Conservation (phyloP, 2,797 vertebrate species). For the Mus minutoides region DNA sequence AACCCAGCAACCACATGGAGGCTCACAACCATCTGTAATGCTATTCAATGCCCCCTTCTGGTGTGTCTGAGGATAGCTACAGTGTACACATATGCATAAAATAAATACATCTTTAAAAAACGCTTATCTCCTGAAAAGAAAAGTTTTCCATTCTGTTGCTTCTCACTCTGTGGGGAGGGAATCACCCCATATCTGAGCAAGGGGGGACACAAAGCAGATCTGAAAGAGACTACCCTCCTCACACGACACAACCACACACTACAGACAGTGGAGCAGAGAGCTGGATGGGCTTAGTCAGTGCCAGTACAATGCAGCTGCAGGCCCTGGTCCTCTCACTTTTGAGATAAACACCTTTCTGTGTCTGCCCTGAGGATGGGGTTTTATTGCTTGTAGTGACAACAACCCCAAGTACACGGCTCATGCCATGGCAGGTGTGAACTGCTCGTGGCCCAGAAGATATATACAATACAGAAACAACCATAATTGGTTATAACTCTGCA, state of each 20-base stretch:
- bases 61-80: no score
- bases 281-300: not conserved
- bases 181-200: not conserved
- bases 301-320: not conserved
- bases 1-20: no score
- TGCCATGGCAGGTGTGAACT: not conserved
- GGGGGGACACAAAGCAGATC: not conserved
- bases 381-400: not conserved
- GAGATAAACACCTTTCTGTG: not conserved
- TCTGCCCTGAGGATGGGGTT: not conserved
- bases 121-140: no score
- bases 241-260: not conserved
- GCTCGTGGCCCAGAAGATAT: not conserved
- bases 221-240: not conserved
- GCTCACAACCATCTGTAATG: no score
- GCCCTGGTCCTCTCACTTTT: not conserved
- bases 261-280: not conserved
- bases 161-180: not conserved
- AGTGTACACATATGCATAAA: no score
- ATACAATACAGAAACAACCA: not conserved
- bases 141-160: no score
- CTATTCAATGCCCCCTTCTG: no score
- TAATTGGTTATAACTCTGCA: not conserved
- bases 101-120: no score
- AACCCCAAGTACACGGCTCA: not conserved